Base-by-base conservation (phyloP, 1,140 invertebrate species). In the Pseudomyrmex gracilis region DNA sequence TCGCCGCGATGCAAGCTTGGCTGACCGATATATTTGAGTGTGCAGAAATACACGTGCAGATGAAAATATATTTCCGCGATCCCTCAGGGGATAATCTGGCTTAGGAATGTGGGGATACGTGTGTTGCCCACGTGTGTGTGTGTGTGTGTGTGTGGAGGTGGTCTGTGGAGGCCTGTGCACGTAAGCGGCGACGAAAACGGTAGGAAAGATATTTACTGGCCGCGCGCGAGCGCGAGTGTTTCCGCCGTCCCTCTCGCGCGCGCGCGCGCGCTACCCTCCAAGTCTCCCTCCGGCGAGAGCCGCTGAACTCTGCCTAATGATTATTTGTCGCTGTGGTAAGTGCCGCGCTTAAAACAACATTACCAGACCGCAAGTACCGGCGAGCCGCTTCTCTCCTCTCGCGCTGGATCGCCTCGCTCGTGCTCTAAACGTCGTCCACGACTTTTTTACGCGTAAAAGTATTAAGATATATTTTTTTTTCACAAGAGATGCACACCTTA, bases 291-390 rank as follows among this genome's bases (percentile, higher is more conserved):
- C 60, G 13, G 78, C 77, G 84, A 88, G 84, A 88, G 80, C 89
- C 88, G 84, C 83, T 90, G 86, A 90, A 90, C 88, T 90, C 86
- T 87, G 88, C 84, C 83, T 90, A 89, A 90, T 90, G 90, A 90
- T 90, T 90, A 90, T 90, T 90, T 90, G 90, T 90, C 88, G 90
- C 73, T 87, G 89, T 73, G 85, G 89, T 90, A 90, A 90, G 88
- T 90, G 89, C 88, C 60, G 68, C 67, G 87, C 88, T 91, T 90
- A 90, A 88, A 91, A 90, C 88, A 90, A 91, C 90, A 91, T 91
- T 91, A 90, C 83, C 71, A 84, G 73, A 70, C 89, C 89, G 77
- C 86, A 91, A 90, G 86, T 84, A 82, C 73, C 53, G 71, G 34
- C 77, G 82, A 70, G 78, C 70, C 82, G 60, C 74, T 82, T 82